Evolutionary conservation across 2,888 invertebrate genomes (phyloP).

Genomic region (Podotricha telesiphe): DNA sequence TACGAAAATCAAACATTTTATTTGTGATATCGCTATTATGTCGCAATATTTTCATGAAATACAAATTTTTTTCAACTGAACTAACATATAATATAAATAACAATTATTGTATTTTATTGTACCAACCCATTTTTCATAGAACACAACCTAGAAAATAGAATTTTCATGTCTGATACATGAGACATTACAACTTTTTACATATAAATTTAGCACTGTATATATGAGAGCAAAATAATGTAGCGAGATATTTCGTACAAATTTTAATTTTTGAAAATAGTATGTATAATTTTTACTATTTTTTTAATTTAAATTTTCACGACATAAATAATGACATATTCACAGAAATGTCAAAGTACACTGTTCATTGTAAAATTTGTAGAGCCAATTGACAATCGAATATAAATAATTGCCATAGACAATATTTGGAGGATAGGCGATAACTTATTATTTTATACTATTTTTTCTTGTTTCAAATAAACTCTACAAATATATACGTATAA

Average conservation of each 20-base stretch:
- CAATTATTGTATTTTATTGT: conserved; percentile 27
- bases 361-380: neutral
- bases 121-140: conserved; percentile 76
- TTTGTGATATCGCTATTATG: neutral
- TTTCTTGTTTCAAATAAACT: neutral
- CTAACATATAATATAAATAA: neutral
- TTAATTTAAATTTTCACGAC: neutral
- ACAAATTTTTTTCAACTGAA: neutral
- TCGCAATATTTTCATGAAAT: too few species aligned
- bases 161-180: conserved; percentile 75
- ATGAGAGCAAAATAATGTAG: neutral
- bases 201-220: conserved; percentile 5
- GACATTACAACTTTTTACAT: conserved; percentile 58
- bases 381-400: conserved; percentile 1
- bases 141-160: conserved; percentile 77
- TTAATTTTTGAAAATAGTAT: neutral
- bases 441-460: neutral
- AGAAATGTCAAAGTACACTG: conserved; percentile 1
- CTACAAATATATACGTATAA: too few species aligned
- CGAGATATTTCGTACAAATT: neutral
- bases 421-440: neutral
- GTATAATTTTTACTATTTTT: conserved; percentile 7
- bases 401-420: conserved; percentile 2
- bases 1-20: neutral
- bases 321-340: conserved; percentile 11